Percentiles rank a stretch among this genome's conserved stretches.
phyloP scores from a whole-genome alignment of 2,888 invertebrate genomes.

The Nezara viridula region DNA sequence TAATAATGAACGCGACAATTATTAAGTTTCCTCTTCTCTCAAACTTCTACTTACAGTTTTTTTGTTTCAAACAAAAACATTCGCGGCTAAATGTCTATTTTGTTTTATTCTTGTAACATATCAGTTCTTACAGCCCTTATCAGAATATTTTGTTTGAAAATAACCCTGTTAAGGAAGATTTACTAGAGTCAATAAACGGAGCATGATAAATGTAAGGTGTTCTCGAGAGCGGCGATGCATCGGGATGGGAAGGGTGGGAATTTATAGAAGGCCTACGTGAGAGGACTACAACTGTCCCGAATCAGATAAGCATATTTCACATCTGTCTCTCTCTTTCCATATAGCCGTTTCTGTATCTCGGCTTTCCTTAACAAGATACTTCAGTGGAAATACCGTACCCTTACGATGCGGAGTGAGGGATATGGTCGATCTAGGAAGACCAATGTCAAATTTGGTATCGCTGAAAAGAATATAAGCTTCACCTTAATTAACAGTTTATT shows the following conservation, averaged over 20 bases:
- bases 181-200: conserved; percentile 2
- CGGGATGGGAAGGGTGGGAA: not conserved
- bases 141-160: not conserved
- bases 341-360: not conserved
- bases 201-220: not conserved
- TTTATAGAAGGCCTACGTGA: conserved; percentile 42
- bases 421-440: too few relatives aligned
- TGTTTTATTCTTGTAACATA: not conserved
- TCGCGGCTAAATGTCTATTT: not conserved
- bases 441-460: too few relatives aligned
- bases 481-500: too few relatives aligned
- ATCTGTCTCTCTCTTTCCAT: not conserved
- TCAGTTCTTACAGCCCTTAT: not conserved
- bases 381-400: not conserved
- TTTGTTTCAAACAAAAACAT: not conserved
- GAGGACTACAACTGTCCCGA: not conserved
- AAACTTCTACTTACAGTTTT: too few relatives aligned
- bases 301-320: conserved; percentile 32
- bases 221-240: not conserved
- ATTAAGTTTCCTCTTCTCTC: too few relatives aligned
- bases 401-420: too few relatives aligned
- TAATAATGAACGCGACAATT: too few relatives aligned
- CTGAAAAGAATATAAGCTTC: too few relatives aligned
- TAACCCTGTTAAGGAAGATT: not conserved
- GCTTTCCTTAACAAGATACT: not conserved